Evolutionary conservation across 2,888 invertebrate species (phyloP).

Genomic region (Rhopalosiphum nymphaeae): DNA sequence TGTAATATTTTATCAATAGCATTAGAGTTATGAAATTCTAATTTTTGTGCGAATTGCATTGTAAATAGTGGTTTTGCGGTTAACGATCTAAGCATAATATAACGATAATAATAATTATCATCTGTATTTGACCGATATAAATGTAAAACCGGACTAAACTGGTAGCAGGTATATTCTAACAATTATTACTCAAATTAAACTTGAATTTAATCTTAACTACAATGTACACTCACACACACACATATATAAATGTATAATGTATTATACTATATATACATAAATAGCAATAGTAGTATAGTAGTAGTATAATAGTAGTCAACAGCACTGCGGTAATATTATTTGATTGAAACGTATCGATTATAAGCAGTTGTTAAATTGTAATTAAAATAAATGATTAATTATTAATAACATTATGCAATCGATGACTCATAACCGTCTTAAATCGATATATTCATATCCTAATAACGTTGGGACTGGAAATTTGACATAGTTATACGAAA

Average conservation of each 20-base stretch:
- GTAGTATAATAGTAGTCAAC: background rate
- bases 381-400: background rate
- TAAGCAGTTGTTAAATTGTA: background rate
- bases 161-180: background rate
- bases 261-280: background rate
- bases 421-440: background rate
- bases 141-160: constrained; percentile 22
- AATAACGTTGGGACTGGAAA: background rate
- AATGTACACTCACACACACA: background rate
- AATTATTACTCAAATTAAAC: constrained; percentile 2
- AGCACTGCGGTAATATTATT: background rate
- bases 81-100: background rate
- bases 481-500: background rate
- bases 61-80: constrained; percentile 11
- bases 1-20: background rate
- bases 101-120: background rate
- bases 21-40: background rate
- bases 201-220: background rate
- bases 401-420: background rate
- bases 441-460: background rate
- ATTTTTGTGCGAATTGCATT: background rate
- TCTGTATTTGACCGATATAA: constrained; percentile 21
- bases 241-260: background rate
- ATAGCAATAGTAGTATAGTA: background rate
- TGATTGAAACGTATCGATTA: background rate